Evolutionary conservation across 2,888 invertebrate species (phyloP).

Genomic region (Andrena marginata): DNA sequence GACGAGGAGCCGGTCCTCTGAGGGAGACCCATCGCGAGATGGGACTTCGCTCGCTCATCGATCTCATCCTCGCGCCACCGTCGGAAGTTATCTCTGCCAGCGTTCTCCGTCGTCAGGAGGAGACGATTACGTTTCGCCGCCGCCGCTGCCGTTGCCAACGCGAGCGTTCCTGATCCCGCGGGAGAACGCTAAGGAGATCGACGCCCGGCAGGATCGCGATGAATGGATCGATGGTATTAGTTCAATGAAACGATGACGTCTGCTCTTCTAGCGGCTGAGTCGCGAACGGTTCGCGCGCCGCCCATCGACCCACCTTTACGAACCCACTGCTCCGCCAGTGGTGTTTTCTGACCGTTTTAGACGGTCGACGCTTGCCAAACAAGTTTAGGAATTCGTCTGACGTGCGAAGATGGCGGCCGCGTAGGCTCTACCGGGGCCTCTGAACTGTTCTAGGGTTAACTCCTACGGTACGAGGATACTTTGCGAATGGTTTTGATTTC

Average conservation of each 20-base stretch:
- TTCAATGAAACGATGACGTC: background rate
- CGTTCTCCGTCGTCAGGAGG: conserved; percentile 55
- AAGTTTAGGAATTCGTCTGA: background rate
- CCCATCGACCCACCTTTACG: background rate
- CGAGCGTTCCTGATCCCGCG: conserved; percentile 33
- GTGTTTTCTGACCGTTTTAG: conserved; percentile 18
- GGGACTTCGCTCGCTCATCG: conserved; percentile 62
- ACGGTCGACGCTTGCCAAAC: conserved; percentile 8
- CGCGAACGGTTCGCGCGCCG: background rate
- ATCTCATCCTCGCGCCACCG: conserved; percentile 67
- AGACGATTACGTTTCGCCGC: conserved; percentile 60
- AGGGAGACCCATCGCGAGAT: conserved; percentile 70
- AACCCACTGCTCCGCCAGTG: background rate
- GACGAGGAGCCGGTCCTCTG: conserved; percentile 89
- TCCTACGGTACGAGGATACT: conserved; percentile 5
- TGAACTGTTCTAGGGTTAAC: background rate
- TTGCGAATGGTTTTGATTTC: conserved; percentile 10
- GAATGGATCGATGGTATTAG: conserved; percentile 6
- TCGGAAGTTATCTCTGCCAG: conserved; percentile 47
- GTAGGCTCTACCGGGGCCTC: background rate
- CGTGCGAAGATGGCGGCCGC: background rate
- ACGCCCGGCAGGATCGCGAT: conserved; percentile 6
- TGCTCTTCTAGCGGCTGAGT: background rate
- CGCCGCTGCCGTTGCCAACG: conserved; percentile 18
- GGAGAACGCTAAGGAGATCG: conserved; percentile 31